phyloP scores from a whole-genome alignment of 2,888 invertebrate genomes.

The Perizoma affinitatum region DNA sequence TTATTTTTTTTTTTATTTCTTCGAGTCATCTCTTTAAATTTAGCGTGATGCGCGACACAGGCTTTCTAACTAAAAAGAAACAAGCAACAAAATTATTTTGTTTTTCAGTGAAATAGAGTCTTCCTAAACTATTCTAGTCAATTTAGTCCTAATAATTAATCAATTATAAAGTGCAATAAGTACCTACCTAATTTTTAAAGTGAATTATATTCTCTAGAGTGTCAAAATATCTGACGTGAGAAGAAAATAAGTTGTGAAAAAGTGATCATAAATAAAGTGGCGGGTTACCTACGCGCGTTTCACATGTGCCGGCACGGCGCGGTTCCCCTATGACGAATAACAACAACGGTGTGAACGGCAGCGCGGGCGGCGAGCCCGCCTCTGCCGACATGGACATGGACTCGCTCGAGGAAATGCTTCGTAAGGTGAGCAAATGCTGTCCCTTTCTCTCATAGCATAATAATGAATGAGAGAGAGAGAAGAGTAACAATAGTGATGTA shows the following conservation, averaged over 20 bases:
- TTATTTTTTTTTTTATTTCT: neutral
- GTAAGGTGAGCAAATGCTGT: conserved; percentile 84
- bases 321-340: conserved; percentile 85
- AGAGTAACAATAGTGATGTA: no score
- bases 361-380: conserved; percentile 85
- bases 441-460: no score
- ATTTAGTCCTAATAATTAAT: conserved; percentile 33
- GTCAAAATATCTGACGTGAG: neutral
- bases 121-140: conserved; percentile 52
- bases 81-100: neutral
- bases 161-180: conserved; percentile 18
- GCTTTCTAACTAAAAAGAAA: conserved; percentile 5
- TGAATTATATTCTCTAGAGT: no score
- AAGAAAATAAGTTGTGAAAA: neutral
- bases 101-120: conserved; percentile 31
- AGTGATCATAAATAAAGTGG: conserved; percentile 39
- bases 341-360: conserved; percentile 85
- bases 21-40: no score
- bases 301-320: conserved; percentile 55
- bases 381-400: conserved; percentile 90
- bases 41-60: conserved; percentile 8
- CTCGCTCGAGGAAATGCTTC: conserved; percentile 90
- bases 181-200: neutral
- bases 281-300: conserved; percentile 44
- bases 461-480: no score